These are phyloP conservation scores for Phoeniculus purpureus DNA, from an alignment of 2,797 vertebrate species.

Conservation along the genomic window DNA sequence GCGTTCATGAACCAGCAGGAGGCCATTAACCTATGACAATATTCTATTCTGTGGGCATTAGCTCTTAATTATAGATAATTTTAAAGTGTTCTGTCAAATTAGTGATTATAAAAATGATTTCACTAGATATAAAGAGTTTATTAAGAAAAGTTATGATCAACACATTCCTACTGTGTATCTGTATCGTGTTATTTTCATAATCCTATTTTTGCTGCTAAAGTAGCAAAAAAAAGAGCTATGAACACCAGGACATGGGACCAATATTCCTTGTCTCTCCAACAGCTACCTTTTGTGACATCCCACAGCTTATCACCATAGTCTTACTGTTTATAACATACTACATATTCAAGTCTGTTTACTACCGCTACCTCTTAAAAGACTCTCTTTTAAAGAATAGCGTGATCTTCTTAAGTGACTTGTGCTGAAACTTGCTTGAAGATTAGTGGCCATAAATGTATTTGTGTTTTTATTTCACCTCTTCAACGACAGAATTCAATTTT, in stretches of 20 bases:
- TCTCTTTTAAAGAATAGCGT: neutral
- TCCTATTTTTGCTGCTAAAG: neutral
- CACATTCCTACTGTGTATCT: neutral
- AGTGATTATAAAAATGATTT: slow-evolving; percentile 18
- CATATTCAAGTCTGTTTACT: neutral
- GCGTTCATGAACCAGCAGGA: slow-evolving; percentile 13
- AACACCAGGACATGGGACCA: neutral
- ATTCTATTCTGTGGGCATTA: neutral
- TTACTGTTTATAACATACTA: neutral
- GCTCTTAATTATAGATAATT: slow-evolving; percentile 40
- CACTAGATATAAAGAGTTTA: slow-evolving; percentile 6
- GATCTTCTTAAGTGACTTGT: neutral
- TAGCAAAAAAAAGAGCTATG: neutral
- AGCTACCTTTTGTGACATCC: neutral
- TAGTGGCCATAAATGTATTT: slow-evolving; percentile 17
- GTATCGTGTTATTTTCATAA: neutral
- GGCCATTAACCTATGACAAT: slow-evolving; percentile 12
- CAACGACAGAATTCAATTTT: neutral
- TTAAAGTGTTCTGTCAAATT: slow-evolving; percentile 29
- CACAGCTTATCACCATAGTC: neutral
- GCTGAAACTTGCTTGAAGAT: slow-evolving; percentile 14
- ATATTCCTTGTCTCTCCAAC: neutral
- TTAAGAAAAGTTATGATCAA: slow-evolving; percentile 22
- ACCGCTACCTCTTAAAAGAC: neutral
- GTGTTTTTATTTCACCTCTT: neutral